Base-by-base conservation (phyloP, 1,140 invertebrate genomes). In the Rhyzopertha dominica region DNA sequence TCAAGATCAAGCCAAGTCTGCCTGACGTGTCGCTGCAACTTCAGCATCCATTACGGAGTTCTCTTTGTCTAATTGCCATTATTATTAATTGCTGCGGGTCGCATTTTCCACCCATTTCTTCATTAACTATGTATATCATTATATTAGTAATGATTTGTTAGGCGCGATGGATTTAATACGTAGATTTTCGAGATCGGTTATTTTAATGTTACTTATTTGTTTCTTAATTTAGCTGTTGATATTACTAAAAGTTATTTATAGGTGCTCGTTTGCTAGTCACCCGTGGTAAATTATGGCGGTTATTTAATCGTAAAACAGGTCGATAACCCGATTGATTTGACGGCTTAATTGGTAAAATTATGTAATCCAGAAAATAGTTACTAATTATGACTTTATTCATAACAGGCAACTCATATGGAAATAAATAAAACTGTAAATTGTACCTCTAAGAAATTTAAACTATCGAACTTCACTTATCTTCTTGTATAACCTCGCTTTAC, bases 11-110 rank as follows among this genome's bases (percentile, higher is more conserved):
- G 30, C 40, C 38, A 41, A 48, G 46, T 48, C 43, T 48, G 24
- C 28, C 43, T 48, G 46, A 48, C 46, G 39, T 48, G 46, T 39
- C 44, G 34, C 44, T 48, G 38, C 31, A 42, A 42, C 39, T 48
- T 48, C 46, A 42, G 38, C 46, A 39, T 28, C 44, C 26, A 39
- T 46, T 42, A 39, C 28, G 41, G 30, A 42, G 25, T 41, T 42
- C 25, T 40, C 38, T 36, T 42, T 48, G 30, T 36, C 23, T 48
- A 42, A 48, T 42, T 48, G 38, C 46, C 36, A 48, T 42, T 41
- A 38, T 48, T 48, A 42, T 42, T 42, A 42, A 48, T 35, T 48
- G 41, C n/a, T n/a, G n/a, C n/a, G n/a, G 43, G 28, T 41, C 28
- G 29, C 25, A 32, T n/a, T 41, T 20, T 28, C 32, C 12, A 26